phyloP scores from a whole-genome alignment of 2,797 vertebrate genomes.

The Esox lucius region DNA sequence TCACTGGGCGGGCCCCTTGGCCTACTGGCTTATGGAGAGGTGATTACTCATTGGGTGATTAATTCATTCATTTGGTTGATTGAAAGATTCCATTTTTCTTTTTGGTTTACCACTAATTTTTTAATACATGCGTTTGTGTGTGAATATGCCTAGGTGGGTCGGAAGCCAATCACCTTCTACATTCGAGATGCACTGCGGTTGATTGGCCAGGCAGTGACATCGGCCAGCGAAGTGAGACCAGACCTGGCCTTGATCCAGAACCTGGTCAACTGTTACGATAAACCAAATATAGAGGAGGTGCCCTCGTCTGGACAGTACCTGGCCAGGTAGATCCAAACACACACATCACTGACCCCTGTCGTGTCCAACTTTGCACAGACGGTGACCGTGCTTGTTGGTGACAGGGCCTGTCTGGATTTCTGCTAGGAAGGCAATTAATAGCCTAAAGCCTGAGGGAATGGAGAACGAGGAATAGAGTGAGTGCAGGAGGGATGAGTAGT shows the following conservation, averaged over 20 bases:
- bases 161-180: slow-evolving; percentile 84
- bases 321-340: slow-evolving; percentile 72
- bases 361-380: too few species aligned
- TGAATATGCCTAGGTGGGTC: slow-evolving; percentile 50
- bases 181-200: slow-evolving; percentile 83
- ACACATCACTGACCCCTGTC: background rate
- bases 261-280: slow-evolving; percentile 76
- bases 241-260: slow-evolving; percentile 77
- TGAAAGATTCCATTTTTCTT: background rate
- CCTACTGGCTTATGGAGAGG: slow-evolving; percentile 87
- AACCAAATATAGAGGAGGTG: slow-evolving; percentile 46
- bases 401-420: slow-evolving; percentile 57
- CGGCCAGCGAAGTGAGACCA: slow-evolving; percentile 67
- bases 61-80: background rate
- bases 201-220: slow-evolving; percentile 76
- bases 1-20: slow-evolving; percentile 83
- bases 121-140: background rate
- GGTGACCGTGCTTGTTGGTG: background rate
- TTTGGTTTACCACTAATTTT: background rate
- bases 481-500: slow-evolving; percentile 18
- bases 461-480: background rate
- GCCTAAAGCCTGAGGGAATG: slow-evolving; percentile 52
- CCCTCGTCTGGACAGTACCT: slow-evolving; percentile 80
- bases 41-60: background rate
- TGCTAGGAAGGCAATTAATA: slow-evolving; percentile 74